These are phyloP conservation scores for Xestia sexstrigata DNA, from an alignment of 2,888 invertebrate genomes.

Conservation along the genomic window DNA sequence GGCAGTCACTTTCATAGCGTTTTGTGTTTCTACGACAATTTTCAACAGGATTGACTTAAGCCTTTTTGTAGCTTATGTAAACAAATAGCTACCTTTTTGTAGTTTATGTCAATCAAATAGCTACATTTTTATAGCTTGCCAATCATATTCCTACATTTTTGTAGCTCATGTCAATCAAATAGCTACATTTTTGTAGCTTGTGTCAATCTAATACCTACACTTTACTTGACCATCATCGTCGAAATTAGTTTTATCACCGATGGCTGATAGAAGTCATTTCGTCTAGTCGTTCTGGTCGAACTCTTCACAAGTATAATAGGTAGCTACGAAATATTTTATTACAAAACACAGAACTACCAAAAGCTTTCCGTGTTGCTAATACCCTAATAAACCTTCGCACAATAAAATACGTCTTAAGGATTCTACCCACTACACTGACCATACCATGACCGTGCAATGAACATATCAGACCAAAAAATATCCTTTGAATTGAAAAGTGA, in stretches of 20 bases:
- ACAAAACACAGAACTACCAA: slow-evolving; percentile 8
- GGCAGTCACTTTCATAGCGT: not conserved
- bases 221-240: not conserved
- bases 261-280: not conserved
- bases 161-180: not conserved
- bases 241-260: not conserved
- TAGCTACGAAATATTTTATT: slow-evolving; percentile 13
- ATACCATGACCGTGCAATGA: not conserved
- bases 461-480: not conserved
- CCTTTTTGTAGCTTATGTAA: too few relatives aligned
- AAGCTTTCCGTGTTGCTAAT: slow-evolving; percentile 32
- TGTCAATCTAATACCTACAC: not conserved
- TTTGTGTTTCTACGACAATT: not conserved
- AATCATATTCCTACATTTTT: not conserved
- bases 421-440: not conserved
- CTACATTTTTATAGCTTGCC: not conserved
- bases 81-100: not conserved
- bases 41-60: not conserved
- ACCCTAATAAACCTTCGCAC: slow-evolving; percentile 34
- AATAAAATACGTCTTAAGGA: slow-evolving; percentile 27
- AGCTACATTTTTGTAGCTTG: not conserved
- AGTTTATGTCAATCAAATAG: not conserved
- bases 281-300: not conserved
- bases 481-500: too few relatives aligned
- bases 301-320: not conserved